Conservation (phyloP, 2,113 vertebrate genomes). For the Toxostoma redivivum region DNA sequence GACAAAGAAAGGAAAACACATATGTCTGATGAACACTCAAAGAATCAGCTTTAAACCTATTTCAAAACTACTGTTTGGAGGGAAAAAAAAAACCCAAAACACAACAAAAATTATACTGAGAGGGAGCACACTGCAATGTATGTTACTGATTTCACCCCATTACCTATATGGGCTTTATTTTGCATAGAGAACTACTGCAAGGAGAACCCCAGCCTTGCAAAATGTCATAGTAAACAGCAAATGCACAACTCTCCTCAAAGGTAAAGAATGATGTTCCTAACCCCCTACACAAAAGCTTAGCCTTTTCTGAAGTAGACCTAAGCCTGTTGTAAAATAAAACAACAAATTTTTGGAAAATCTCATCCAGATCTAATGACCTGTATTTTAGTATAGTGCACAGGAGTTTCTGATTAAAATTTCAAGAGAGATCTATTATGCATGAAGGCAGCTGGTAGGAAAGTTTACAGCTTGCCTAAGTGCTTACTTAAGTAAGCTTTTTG, state of each 20-base stretch:
- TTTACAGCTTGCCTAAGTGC: neutral
- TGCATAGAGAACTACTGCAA: neutral
- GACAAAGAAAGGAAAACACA: slow-evolving; percentile 34
- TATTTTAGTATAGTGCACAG: neutral
- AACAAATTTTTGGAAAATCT: neutral
- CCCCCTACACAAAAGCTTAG: neutral
- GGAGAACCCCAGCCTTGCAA: neutral
- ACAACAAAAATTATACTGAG: neutral
- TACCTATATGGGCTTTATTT: neutral
- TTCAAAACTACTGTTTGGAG: neutral
- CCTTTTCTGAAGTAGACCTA: neutral
- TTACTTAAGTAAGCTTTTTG: neutral
- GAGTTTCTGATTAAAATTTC: neutral
- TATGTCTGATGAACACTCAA: slow-evolving; percentile 19
- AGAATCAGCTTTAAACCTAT: neutral
- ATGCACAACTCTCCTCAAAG: neutral
- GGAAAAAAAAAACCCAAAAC: no score
- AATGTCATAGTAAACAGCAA: neutral
- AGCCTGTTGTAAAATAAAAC: neutral
- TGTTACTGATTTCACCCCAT: neutral
- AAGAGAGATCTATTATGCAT: neutral
- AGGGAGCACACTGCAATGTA: neutral
- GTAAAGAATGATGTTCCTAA: neutral
- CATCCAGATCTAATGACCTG: neutral
- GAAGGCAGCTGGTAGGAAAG: neutral